Evolutionary conservation across 2,797 vertebrate species (phyloP).

Genomic region (Acomys russatus): DNA sequence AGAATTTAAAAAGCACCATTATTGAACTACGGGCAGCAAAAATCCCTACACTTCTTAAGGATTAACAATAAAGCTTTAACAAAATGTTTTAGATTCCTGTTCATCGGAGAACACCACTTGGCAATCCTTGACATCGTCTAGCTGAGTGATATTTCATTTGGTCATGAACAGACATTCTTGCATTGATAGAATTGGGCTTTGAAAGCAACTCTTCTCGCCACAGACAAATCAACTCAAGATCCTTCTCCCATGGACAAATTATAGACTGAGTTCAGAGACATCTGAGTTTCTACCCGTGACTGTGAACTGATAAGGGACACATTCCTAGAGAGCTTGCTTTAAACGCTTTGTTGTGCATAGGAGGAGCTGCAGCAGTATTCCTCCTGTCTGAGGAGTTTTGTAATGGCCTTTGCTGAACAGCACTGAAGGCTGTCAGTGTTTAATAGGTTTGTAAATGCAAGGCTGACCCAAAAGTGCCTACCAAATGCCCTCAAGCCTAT

Average conservation of each 20-base stretch:
- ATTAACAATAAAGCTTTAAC: conserved; percentile 80
- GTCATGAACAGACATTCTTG: not conserved
- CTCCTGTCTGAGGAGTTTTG: not conserved
- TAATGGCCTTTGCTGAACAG: not conserved
- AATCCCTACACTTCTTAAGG: conserved; percentile 73
- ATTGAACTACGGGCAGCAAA: conserved; percentile 33
- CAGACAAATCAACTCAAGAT: not conserved
- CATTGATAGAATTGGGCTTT: not conserved
- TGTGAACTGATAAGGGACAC: not conserved
- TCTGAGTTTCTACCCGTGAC: not conserved
- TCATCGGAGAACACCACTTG: conserved; percentile 67
- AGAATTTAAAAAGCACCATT: not conserved
- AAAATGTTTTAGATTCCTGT: conserved; percentile 70
- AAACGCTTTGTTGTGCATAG: not conserved
- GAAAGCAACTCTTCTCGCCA: not conserved
- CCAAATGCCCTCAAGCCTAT: not conserved
- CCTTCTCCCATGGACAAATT: not conserved
- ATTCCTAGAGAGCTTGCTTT: conserved; percentile 16
- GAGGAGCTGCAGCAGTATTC: not conserved
- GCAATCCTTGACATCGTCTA: conserved; percentile 13
- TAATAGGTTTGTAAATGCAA: conserved; percentile 60
- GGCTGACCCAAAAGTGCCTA: conserved; percentile 29
- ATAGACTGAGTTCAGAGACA: not conserved
- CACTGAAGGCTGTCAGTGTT: not conserved
- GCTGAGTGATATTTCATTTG: conserved; percentile 11